Base-by-base conservation (phyloP, 2,888 invertebrate genomes). In the Trissonchulus latispiculum region DNA sequence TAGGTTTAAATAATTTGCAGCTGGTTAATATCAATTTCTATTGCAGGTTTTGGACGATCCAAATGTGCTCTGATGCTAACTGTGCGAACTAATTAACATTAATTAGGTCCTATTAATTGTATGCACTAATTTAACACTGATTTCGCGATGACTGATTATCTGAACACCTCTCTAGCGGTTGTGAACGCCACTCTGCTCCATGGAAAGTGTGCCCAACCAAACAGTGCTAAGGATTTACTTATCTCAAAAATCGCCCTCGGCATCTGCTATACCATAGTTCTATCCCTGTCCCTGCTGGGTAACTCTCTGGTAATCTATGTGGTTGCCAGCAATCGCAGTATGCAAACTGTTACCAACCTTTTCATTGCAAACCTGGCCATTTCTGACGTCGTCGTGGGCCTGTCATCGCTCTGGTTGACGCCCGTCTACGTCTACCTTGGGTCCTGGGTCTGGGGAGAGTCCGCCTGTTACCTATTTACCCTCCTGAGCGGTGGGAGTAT, bases 341-440 rank as follows among this genome's bases (percentile, higher is more conserved):
- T 97, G 96, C 95, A 95, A 83, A 95, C 95, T 0, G 96, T 97
- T 59, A 97, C 97, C 1, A 97, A 97, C 84, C 88, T 95, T 71
- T 97, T 97, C 85, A 97, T 97, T 81, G 92, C 93, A 62, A 97
- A 97, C 83, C 86, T 99, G 79, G 97, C 97, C 0, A 86, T 96
- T 37, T 93, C 95, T 8, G 97, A 99, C 83, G 92, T 97, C 69
- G 86, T 97, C 67, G 88, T 99, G 77, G 95, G 95, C 83, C 88
- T 91, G 23, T 88, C 97, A 75, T 94, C 95, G 1, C 93, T 97
- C 68, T 96, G 97, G 2, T 94, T 99, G 81, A 99, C 97, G 0
- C 96, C 97, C 0, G 86, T 95, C 0, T 95, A 96, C 83, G 91
- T 93, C 0, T 95, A 95, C 82, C 87, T 93, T 78, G 91, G 86